Conservation (phyloP, 2,113 vertebrate genomes). For the Nycticebus coucang region DNA sequence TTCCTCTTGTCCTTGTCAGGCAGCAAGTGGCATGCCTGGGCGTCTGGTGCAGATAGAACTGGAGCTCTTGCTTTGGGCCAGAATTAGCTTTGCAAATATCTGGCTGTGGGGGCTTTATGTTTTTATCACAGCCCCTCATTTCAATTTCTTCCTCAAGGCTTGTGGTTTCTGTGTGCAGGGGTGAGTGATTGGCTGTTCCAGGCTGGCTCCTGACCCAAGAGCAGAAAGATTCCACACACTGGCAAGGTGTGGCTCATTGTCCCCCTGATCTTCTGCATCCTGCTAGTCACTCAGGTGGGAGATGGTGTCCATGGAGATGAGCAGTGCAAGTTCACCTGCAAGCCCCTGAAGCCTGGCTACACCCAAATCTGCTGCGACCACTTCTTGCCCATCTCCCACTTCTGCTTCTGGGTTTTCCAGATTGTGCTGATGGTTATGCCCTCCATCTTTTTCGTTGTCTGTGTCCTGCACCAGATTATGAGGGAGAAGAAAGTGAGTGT, state of each 20-base stretch:
- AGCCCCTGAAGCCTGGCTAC: constrained; percentile 84
- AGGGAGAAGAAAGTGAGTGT: constrained; percentile 81
- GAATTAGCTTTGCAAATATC: constrained; percentile 59
- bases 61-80: constrained; percentile 45
- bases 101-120: neutral
- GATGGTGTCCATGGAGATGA: constrained; percentile 84
- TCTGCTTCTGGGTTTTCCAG: constrained; percentile 86
- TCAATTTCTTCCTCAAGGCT: neutral
- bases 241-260: constrained; percentile 87
- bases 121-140: neutral
- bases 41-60: constrained; percentile 45
- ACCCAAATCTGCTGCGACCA: constrained; percentile 84
- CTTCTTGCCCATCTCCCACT: constrained; percentile 83
- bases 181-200: constrained; percentile 87
- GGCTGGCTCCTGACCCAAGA: constrained; percentile 83
- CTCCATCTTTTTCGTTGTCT: constrained; percentile 85
- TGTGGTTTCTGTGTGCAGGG: constrained; percentile 62
- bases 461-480: constrained; percentile 85
- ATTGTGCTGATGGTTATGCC: constrained; percentile 85
- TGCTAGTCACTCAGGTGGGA: constrained; percentile 85
- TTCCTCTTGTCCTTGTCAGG: constrained; percentile 46
- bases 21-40: constrained; percentile 22
- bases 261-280: constrained; percentile 85
- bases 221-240: constrained; percentile 84
- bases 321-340: constrained; percentile 86